These are phyloP conservation scores for Gymnothorax javanicus DNA, from an alignment of 2,797 vertebrate genomes.

Conservation along the genomic window DNA sequence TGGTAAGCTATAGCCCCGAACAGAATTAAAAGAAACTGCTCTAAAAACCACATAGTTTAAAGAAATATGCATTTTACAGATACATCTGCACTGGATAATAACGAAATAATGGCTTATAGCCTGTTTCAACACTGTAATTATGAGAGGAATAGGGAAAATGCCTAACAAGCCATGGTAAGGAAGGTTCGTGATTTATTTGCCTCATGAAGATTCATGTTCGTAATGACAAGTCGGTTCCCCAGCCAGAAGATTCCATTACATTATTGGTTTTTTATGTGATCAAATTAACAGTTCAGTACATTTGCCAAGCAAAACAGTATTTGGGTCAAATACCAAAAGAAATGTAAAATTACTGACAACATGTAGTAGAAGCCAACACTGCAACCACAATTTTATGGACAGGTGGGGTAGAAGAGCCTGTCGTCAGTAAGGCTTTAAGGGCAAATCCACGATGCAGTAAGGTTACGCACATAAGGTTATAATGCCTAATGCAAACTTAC, in stretches of 20 bases:
- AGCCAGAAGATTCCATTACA: neutral
- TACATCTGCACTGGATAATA: constrained; percentile 25
- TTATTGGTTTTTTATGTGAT: neutral
- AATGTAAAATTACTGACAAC: neutral
- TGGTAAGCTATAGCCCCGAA: constrained; percentile 50
- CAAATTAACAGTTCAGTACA: neutral
- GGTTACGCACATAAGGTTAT: no score
- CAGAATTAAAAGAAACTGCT: constrained; percentile 52
- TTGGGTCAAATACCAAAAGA: neutral
- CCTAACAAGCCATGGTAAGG: neutral
- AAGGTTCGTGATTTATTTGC: neutral
- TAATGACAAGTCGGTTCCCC: neutral
- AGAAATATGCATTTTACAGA: constrained; percentile 11
- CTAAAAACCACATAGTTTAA: constrained; percentile 56
- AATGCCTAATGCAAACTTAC: no score
- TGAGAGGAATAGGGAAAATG: constrained; percentile 71
- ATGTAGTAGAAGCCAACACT: neutral
- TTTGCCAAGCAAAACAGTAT: neutral
- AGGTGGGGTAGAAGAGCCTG: no score
- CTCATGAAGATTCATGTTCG: neutral
- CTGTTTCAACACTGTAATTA: constrained; percentile 45
- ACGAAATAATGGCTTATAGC: constrained; percentile 62
- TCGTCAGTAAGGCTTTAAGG: no score
- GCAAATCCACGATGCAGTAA: neutral
- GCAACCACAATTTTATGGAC: neutral